phyloP scores from a whole-genome alignment of 2,888 invertebrate species.

The Synanthedon vespiformis region DNA sequence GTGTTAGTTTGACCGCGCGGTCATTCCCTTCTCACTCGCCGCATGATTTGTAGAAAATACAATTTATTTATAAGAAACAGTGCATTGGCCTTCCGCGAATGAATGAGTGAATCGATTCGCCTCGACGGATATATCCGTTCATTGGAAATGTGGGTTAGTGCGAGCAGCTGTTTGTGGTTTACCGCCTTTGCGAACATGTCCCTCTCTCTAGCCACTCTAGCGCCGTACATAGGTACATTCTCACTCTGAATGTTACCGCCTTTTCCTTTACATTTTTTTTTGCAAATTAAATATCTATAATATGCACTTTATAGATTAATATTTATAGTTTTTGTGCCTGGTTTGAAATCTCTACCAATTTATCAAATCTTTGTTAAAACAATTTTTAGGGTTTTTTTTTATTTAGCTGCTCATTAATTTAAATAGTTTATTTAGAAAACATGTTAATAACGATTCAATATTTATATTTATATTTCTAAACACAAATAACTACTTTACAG shows the following conservation, averaged over 20 bases:
- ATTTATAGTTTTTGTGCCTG: too few species aligned
- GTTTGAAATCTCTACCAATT: too few species aligned
- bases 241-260: neutral
- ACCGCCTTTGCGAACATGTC: neutral
- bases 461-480: too few species aligned
- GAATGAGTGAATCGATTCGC: constrained; percentile 15
- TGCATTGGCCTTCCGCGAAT: constrained; percentile 17
- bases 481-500: too few species aligned
- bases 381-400: too few species aligned
- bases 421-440: too few species aligned
- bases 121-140: constrained; percentile 19
- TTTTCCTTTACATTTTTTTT: neutral
- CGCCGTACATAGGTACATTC: neutral
- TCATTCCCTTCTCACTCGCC: constrained; percentile 15
- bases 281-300: neutral
- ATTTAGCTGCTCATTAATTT: too few species aligned
- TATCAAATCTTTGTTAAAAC: too few species aligned
- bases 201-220: neutral
- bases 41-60: constrained; percentile 8
- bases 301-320: neutral
- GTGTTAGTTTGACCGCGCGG: constrained; percentile 4
- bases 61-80: constrained; percentile 13
- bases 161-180: neutral
- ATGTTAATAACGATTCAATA: too few species aligned
- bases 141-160: constrained; percentile 16